These are phyloP conservation scores for Iphiclides podalirius DNA, from an alignment of 2,888 invertebrate genomes.

Conservation along the genomic window DNA sequence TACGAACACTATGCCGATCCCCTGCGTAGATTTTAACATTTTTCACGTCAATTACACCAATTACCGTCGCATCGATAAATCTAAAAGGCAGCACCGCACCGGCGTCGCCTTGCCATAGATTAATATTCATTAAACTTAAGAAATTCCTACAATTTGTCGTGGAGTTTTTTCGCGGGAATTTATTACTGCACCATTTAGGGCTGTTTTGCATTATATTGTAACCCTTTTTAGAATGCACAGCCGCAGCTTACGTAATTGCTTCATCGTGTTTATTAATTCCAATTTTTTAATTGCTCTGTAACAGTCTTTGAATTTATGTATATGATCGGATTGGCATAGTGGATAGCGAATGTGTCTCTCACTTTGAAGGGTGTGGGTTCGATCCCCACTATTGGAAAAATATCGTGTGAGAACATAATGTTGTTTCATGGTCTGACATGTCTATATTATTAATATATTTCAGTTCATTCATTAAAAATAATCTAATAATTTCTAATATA, in stretches of 20 bases:
- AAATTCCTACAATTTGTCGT: constrained; percentile 60
- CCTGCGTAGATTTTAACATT: constrained; percentile 23
- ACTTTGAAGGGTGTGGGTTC: no score
- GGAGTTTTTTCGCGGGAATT: constrained; percentile 46
- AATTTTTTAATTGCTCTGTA: background rate
- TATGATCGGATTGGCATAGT: no score
- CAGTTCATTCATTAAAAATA: no score
- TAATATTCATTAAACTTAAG: constrained; percentile 47
- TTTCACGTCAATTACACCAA: constrained; percentile 28
- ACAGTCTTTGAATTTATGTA: no score
- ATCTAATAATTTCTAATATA: no score
- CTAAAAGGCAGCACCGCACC: constrained; percentile 6
- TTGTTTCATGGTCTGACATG: no score
- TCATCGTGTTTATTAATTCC: constrained; percentile 17
- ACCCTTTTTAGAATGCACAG: constrained; percentile 11
- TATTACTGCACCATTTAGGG: constrained; percentile 41
- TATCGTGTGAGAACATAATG: no score
- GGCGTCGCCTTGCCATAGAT: constrained; percentile 29
- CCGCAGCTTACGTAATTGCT: constrained; percentile 10
- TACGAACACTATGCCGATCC: background rate
- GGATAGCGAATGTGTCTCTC: no score
- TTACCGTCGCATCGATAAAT: constrained; percentile 26
- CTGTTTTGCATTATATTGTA: constrained; percentile 23
- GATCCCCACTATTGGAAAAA: no score
- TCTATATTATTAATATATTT: no score